Percentiles rank a stretch among this genome's conserved stretches.
Conservation (phyloP, 2,113 vertebrate species). For the Indri indri region DNA sequence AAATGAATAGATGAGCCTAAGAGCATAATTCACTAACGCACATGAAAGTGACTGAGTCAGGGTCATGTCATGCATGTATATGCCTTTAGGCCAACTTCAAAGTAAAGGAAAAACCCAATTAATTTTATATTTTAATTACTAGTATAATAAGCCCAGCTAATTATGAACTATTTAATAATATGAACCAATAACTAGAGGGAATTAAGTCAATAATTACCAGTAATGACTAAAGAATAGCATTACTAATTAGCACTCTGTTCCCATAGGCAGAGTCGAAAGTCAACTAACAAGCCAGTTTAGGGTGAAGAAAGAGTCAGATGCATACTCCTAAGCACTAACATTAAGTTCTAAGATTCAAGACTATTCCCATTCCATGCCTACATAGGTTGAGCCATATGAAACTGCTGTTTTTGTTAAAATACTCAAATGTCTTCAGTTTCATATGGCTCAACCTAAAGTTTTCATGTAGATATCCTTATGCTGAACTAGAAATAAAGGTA, state of each 20-base stretch:
- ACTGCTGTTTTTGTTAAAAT: constrained; percentile 9
- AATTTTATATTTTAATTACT: constrained; percentile 67
- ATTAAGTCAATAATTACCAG: constrained; percentile 68
- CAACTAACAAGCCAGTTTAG: constrained; percentile 45
- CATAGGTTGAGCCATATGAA: background rate
- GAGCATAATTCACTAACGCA: constrained; percentile 17
- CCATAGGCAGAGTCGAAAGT: constrained; percentile 45
- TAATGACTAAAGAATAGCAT: constrained; percentile 52
- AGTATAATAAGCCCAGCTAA: constrained; percentile 61
- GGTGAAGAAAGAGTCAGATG: background rate
- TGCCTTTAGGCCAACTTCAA: constrained; percentile 60
- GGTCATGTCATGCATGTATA: background rate
- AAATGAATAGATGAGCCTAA: background rate
- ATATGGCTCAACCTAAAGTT: background rate
- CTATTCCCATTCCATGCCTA: background rate
- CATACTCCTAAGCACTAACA: background rate
- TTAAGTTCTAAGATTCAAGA: constrained; percentile 15
- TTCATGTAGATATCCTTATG: background rate
- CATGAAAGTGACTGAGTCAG: constrained; percentile 34
- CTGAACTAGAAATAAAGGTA: background rate
- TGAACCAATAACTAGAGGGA: constrained; percentile 10
- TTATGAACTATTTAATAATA: constrained; percentile 43
- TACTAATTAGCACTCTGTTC: constrained; percentile 56
- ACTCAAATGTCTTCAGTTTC: constrained; percentile 14
- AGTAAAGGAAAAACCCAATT: constrained; percentile 69